Evolutionary conservation across 35 echinoderm and acorn worm genomes (phyloP), one percentile per base, ranked within the genome.

Genomic region (Apostichopus californicus): DNA sequence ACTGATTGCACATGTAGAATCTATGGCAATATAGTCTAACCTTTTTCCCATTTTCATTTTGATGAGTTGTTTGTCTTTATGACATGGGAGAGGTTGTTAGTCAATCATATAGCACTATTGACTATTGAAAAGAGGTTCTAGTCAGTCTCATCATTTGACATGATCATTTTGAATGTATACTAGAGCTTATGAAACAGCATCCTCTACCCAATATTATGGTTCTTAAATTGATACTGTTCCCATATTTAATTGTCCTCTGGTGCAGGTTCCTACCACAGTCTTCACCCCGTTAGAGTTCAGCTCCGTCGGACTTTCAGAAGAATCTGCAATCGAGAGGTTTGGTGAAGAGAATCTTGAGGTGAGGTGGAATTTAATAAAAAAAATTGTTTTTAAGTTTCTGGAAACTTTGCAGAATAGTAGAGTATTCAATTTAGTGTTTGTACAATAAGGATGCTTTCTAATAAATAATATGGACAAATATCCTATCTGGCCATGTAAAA

Each of bases 241-340:
- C 34, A 46, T 46, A 46, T 12, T 78, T 64, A 10, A 5, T 9
- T 90, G 54, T 90, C 21, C 46, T 90, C 9, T 28, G 0, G 7
- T 78, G 4, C 70, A 94, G 96, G 93, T 94, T 71, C 88, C 96
- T 54, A 98, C 97, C 8, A 98, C 97, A 72, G 97, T 98, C 11
- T 98, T 98, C 73, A 96, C 97, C 55, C 97, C 97, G n/a, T 26
- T 98, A n/a, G 97, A 98, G 82, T 98, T 93, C 88, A 92, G 95
- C 11, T 73, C 79, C 28, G 93, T 98, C 25, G 97, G 97, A 56
- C 56, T 94, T 1, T 94, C 97, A 84, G 97, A 98, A 83, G 97
- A 98, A 63, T 88, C 21, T 66, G 97, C 97, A 57, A 79, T 96
- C 17, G 75, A 79, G 22, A 84, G 58, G 91, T 92, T 94, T 71